Evolutionary conservation across 2,888 invertebrate species (phyloP).

Genomic region (Copidosoma aretas): DNA sequence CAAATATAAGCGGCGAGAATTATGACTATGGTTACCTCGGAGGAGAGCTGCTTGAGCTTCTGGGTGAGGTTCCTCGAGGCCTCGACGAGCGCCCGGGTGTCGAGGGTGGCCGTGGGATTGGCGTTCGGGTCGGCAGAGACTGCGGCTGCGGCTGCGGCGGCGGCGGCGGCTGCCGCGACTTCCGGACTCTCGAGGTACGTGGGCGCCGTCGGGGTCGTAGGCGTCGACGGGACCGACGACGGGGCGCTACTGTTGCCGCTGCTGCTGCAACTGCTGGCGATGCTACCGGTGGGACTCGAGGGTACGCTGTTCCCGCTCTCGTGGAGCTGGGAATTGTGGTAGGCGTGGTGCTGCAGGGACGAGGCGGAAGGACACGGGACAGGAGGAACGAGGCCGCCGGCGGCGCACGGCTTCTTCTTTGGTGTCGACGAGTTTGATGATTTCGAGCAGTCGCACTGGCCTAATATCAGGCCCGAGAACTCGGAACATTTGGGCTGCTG

Average conservation of each 20-base stretch:
- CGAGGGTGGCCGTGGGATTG: constrained; percentile 64
- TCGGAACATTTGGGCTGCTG: constrained; percentile 16
- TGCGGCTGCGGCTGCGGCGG: constrained; percentile 46
- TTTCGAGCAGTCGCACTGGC: constrained; percentile 44
- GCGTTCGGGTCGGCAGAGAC: constrained; percentile 45
- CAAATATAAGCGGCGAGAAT: neutral
- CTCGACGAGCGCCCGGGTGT: constrained; percentile 82
- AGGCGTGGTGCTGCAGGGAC: neutral
- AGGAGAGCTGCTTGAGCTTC: constrained; percentile 86
- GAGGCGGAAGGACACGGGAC: too few species aligned
- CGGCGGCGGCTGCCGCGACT: constrained; percentile 42
- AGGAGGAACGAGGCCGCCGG: constrained; percentile 1
- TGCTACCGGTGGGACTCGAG: constrained; percentile 20
- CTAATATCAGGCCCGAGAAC: constrained; percentile 20
- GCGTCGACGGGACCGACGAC: constrained; percentile 37
- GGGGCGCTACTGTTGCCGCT: too few species aligned
- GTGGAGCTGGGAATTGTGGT: too few species aligned
- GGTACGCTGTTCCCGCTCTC: too few species aligned
- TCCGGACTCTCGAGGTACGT: constrained; percentile 47
- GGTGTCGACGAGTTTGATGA: constrained; percentile 33
- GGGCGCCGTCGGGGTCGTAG: constrained; percentile 56
- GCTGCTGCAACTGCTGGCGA: constrained; percentile 36
- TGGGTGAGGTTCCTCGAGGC: constrained; percentile 91
- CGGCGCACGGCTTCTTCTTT: constrained; percentile 31
- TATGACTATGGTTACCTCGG: constrained; percentile 69